A percentile compares a stretch with the other conserved stretches of the same genome.
phyloP scores from a whole-genome alignment of 2,888 invertebrate genomes.

The Fabriciana adippe region DNA sequence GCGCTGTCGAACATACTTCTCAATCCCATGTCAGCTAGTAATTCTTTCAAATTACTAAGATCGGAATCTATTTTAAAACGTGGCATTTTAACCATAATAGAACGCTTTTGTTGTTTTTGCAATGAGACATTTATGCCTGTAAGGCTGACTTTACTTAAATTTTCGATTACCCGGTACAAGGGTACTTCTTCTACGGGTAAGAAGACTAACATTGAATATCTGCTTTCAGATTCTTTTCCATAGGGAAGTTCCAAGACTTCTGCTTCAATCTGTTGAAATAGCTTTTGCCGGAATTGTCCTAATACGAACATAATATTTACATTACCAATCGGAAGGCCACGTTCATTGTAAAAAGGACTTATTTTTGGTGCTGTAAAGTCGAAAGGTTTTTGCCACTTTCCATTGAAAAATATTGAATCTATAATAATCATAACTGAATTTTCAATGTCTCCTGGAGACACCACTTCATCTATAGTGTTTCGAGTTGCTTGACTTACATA shows the following conservation, averaged over 20 bases:
- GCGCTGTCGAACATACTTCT: slow-evolving; percentile 56
- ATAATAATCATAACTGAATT: slow-evolving; percentile 54
- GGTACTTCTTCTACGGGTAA: slow-evolving; percentile 77
- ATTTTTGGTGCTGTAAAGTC: slow-evolving; percentile 53
- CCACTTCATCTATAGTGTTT: slow-evolving; percentile 61
- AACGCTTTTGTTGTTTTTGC: slow-evolving; percentile 44
- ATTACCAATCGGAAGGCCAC: slow-evolving; percentile 54
- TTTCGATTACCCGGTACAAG: slow-evolving; percentile 69
- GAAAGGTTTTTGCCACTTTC: slow-evolving; percentile 60
- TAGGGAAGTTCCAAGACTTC: slow-evolving; percentile 66
- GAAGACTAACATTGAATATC: slow-evolving; percentile 84
- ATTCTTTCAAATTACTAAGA: slow-evolving; percentile 69
- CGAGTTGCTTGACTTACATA: slow-evolving; percentile 59
- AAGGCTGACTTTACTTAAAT: slow-evolving; percentile 70
- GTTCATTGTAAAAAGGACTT: slow-evolving; percentile 59
- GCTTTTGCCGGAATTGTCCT: slow-evolving; percentile 48
- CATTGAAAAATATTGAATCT: slow-evolving; percentile 69
- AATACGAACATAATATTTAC: slow-evolving; percentile 62
- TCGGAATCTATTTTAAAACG: slow-evolving; percentile 81
- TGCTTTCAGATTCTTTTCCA: slow-evolving; percentile 49
- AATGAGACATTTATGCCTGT: slow-evolving; percentile 71
- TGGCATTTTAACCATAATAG: slow-evolving; percentile 81
- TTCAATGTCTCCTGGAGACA: slow-evolving; percentile 56
- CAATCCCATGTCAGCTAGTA: slow-evolving; percentile 68
- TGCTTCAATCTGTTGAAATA: slow-evolving; percentile 50